Evolutionary conservation across 1,140 invertebrate genomes (phyloP).

Genomic region (Zeugodacus cucurbitae): DNA sequence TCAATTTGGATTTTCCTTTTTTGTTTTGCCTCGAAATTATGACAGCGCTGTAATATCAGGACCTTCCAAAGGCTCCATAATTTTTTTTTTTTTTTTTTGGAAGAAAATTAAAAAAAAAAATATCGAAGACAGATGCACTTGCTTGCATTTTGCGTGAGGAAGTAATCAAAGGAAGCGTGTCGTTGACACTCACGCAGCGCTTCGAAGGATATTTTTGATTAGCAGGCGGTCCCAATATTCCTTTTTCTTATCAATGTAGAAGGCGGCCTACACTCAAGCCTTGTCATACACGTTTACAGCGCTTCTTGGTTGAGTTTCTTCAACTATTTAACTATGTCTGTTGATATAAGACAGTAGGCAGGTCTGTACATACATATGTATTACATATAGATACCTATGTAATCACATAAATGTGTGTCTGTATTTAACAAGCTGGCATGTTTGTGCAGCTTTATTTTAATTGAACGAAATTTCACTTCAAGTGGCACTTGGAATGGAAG

Average conservation of each 20-base stretch:
- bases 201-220: neutral
- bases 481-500: neutral
- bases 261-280: neutral
- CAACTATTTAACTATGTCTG: neutral
- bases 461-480: neutral
- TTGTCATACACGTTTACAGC: neutral
- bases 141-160: neutral
- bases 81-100: neutral
- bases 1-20: neutral
- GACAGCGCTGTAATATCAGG: neutral
- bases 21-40: too few species aligned
- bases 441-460: neutral
- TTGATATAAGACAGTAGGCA: neutral
- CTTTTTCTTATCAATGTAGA: too few species aligned
- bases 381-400: neutral
- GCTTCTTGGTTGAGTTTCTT: neutral
- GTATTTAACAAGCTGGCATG: neutral
- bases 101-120: neutral
- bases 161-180: neutral
- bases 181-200: neutral
- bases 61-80: neutral
- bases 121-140: neutral
- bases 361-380: neutral
- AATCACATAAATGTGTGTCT: too few species aligned
- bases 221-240: neutral